Evolutionary conservation across 2,797 vertebrate species (phyloP).

Genomic region (Diplodus puntazzo): DNA sequence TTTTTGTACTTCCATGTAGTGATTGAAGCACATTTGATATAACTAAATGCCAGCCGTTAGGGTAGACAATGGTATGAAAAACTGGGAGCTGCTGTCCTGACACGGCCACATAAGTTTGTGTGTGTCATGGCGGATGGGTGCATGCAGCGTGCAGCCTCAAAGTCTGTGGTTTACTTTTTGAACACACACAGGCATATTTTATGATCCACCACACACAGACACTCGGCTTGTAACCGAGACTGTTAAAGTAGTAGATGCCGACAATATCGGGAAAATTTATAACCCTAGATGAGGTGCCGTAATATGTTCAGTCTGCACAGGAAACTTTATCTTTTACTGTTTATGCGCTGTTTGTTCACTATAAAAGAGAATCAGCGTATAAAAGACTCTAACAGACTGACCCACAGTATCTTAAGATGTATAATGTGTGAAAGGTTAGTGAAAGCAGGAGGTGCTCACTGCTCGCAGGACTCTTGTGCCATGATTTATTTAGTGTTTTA

Average conservation of each 20-base stretch:
- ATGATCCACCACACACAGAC: background rate
- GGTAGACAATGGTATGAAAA: conserved; percentile 32
- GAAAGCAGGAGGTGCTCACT: conserved; percentile 14
- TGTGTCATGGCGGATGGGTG: conserved; percentile 26
- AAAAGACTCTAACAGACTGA: background rate
- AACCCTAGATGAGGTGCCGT: background rate
- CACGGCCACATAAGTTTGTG: conserved; percentile 7
- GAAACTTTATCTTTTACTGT: background rate
- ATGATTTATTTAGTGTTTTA: conserved; percentile 56
- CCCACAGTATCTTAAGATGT: background rate
- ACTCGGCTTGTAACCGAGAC: background rate
- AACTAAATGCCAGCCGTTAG: background rate
- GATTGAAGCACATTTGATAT: conserved; percentile 3
- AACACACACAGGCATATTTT: conserved; percentile 26
- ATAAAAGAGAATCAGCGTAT: background rate
- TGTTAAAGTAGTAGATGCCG: conserved; percentile 1
- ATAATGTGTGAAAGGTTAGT: conserved; percentile 23
- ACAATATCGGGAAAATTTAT: conserved; percentile 3
- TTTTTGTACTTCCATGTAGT: conserved; percentile 15
- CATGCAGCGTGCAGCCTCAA: conserved; percentile 18
- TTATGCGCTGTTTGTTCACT: background rate
- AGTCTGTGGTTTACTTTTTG: conserved; percentile 27
- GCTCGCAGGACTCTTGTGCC: conserved; percentile 32
- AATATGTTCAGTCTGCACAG: background rate
- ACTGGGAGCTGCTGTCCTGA: conserved; percentile 17